Conservation (phyloP, 1,140 invertebrate genomes). For the Leucophenga varia region DNA sequence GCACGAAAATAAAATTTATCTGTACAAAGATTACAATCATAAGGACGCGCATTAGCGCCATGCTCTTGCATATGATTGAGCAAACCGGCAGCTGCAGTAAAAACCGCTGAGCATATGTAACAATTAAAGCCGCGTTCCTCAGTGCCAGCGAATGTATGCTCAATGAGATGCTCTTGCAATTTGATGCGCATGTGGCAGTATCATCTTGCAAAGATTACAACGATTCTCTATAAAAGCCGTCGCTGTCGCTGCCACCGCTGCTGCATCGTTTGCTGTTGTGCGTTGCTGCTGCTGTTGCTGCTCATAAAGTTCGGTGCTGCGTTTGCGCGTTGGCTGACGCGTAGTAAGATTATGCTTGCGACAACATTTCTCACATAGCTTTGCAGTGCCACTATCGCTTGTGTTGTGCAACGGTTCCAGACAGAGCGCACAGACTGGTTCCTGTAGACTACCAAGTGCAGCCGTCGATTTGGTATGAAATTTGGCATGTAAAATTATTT, state of each 20-base stretch:
- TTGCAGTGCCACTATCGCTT: too few relatives aligned
- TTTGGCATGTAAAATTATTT: slow-evolving; percentile 81
- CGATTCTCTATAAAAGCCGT: slow-evolving; percentile 34
- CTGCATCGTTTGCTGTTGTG: neutral
- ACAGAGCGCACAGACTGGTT: slow-evolving; percentile 49
- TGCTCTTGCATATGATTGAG: slow-evolving; percentile 84
- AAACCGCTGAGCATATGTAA: slow-evolving; percentile 85
- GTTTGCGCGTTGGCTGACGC: slow-evolving; percentile 26
- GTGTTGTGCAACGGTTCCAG: slow-evolving; percentile 36
- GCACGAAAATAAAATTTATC: slow-evolving; percentile 89
- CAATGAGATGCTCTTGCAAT: slow-evolving; percentile 87
- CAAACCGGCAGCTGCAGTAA: slow-evolving; percentile 76
- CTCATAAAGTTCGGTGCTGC: slow-evolving; percentile 9
- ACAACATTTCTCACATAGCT: slow-evolving; percentile 53
- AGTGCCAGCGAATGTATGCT: slow-evolving; percentile 87
- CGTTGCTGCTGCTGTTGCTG: neutral
- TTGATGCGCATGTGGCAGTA: slow-evolving; percentile 58
- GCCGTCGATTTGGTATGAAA: slow-evolving; percentile 49
- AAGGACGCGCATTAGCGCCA: slow-evolving; percentile 73
- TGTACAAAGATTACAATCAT: slow-evolving; percentile 80
- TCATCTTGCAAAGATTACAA: slow-evolving; percentile 53
- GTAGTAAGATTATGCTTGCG: slow-evolving; percentile 48
- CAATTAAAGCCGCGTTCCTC: slow-evolving; percentile 76
- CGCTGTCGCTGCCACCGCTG: neutral
- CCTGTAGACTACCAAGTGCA: slow-evolving; percentile 25